Conservation (phyloP, 2,113 vertebrate species). For the Monarcha castaneiventris region DNA sequence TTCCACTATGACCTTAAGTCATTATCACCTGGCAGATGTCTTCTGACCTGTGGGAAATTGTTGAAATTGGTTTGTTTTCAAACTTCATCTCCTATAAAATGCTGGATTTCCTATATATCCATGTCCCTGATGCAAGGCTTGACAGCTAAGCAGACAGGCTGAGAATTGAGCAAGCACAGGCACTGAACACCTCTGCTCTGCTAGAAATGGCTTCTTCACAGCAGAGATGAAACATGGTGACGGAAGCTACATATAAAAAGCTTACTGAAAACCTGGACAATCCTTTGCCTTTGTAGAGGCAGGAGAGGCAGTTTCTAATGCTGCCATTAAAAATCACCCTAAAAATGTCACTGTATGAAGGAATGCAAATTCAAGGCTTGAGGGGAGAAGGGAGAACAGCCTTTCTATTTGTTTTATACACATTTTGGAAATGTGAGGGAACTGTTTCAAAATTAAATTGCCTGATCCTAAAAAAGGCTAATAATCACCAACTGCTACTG, state of each 20-base stretch:
- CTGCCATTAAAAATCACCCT: not conserved
- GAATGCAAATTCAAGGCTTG: not conserved
- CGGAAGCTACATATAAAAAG: fast-evolving
- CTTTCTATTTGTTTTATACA: not conserved
- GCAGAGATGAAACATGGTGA: not conserved
- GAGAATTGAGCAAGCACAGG: not conserved
- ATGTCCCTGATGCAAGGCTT: not conserved
- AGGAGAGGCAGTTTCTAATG: not conserved
- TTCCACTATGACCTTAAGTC: not conserved
- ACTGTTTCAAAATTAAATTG: constrained; percentile 31
- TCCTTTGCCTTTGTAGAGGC: not conserved
- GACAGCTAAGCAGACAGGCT: not conserved
- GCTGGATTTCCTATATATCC: not conserved
- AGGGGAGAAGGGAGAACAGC: not conserved
- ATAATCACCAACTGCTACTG: constrained; percentile 18
- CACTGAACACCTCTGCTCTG: not conserved
- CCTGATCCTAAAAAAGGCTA: constrained; percentile 30
- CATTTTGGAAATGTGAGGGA: not conserved
- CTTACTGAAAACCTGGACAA: not conserved
- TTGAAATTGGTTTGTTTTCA: not conserved
- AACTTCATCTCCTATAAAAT: not conserved
- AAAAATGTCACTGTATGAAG: not conserved
- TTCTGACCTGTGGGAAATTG: not conserved
- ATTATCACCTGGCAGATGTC: not conserved
- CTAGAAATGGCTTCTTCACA: not conserved